These are phyloP conservation scores for Catagonus wagneri DNA, from an alignment of 2,113 vertebrate species.

Conservation along the genomic window DNA sequence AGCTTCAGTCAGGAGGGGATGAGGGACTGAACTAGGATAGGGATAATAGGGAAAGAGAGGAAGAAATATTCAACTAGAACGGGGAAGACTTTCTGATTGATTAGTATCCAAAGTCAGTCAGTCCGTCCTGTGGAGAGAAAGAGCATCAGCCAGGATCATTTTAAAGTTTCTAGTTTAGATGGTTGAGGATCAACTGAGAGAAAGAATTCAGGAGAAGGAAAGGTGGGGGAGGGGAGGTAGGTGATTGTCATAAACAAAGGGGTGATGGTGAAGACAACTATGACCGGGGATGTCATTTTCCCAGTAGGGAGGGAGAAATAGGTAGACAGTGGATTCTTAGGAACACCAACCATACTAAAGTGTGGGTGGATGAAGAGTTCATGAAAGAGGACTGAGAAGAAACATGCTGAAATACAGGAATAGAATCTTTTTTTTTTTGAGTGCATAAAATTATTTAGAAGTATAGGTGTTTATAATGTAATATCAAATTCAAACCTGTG, in stretches of 20 bases:
- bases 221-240: neutral
- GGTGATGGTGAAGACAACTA: neutral
- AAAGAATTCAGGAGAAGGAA: neutral
- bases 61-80: neutral
- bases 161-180: constrained; percentile 29
- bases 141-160: neutral
- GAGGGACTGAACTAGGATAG: neutral
- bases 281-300: neutral
- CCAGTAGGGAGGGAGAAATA: neutral
- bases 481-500: constrained; percentile 90
- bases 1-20: neutral
- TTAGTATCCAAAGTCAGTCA: neutral
- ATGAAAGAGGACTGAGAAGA: neutral
- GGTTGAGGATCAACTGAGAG: neutral
- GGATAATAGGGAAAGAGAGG: neutral
- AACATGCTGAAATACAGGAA: neutral
- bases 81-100: neutral
- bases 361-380: neutral
- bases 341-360: neutral
- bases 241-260: neutral
- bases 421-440: constrained; percentile 44
- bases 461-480: constrained; percentile 90
- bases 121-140: neutral
- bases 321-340: neutral
- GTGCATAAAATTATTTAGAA: constrained; percentile 92